Evolutionary conservation across 2,113 vertebrate species (phyloP).

Genomic region (Eretmochelys imbricata): DNA sequence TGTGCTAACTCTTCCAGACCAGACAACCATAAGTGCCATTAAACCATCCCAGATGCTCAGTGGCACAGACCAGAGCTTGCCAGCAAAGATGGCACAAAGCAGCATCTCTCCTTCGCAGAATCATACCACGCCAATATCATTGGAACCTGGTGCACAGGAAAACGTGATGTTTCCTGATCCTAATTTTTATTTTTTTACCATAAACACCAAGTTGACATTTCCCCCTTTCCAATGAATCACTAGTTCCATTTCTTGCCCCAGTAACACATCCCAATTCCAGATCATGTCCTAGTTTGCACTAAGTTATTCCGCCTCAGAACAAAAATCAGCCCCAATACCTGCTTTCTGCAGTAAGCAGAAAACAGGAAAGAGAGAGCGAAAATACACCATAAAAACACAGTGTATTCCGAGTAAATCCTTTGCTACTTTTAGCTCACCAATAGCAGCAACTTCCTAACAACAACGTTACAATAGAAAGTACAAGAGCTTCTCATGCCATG

Average conservation of each 20-base stretch:
- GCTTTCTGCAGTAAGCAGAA: neutral
- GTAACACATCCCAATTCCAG: neutral
- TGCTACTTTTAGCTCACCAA: neutral
- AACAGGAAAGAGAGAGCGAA: neutral
- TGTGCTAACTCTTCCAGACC: neutral
- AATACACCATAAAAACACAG: neutral
- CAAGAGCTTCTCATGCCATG: neutral
- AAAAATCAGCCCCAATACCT: neutral
- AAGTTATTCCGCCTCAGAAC: neutral
- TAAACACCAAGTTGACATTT: neutral
- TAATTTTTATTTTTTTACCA: neutral
- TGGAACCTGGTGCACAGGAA: neutral
- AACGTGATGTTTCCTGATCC: neutral
- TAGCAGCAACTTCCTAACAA: conserved; percentile 2
- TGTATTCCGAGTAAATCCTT: neutral
- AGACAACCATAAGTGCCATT: neutral
- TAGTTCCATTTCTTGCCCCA: neutral
- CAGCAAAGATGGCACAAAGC: neutral
- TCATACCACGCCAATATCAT: neutral
- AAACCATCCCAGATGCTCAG: neutral
- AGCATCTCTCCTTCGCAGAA: conserved; percentile 1
- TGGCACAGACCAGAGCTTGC: neutral
- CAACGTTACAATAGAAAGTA: neutral
- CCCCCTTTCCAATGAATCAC: neutral
- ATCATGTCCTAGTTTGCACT: neutral